Conservation (phyloP, 2,113 vertebrate species). For the Chaenocephalus aceratus region DNA sequence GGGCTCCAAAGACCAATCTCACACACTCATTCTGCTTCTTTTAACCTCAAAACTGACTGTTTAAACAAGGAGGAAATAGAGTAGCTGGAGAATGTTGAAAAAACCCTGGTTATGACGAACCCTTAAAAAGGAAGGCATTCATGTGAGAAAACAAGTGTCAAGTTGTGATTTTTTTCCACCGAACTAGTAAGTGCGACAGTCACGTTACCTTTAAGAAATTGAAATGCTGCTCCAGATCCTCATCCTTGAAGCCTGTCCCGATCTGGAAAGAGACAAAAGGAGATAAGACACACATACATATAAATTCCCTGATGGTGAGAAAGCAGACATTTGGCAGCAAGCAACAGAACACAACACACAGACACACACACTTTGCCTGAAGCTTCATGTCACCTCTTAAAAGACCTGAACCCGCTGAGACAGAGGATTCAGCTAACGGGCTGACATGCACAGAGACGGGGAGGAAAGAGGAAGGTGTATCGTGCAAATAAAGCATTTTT, state of each 20-base stretch:
- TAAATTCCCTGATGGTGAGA: slow-evolving; percentile 47
- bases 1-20: background rate
- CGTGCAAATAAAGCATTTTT: slow-evolving; percentile 53
- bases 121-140: background rate
- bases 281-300: slow-evolving; percentile 44
- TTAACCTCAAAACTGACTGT: too few relatives aligned
- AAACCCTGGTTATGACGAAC: background rate
- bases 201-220: slow-evolving; percentile 88
- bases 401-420: slow-evolving; percentile 60
- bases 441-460: slow-evolving; percentile 35
- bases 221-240: slow-evolving; percentile 89
- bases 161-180: slow-evolving; percentile 1
- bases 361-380: slow-evolving; percentile 50
- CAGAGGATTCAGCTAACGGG: slow-evolving; percentile 37
- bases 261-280: slow-evolving; percentile 82
- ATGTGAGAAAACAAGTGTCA: background rate
- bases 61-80: background rate
- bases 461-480: background rate
- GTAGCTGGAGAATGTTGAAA: slow-evolving; percentile 3
- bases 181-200: background rate
- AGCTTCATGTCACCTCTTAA: slow-evolving; percentile 68
- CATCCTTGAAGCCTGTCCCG: slow-evolving; percentile 93
- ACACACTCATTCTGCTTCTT: background rate
- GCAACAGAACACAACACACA: background rate
- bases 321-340: slow-evolving; percentile 55